A percentile compares a stretch with the other conserved stretches of the same genome.
These are phyloP conservation scores for Ditylenchus weischeri DNA, from an alignment of 2,888 invertebrate species.

Conservation along the genomic window DNA sequence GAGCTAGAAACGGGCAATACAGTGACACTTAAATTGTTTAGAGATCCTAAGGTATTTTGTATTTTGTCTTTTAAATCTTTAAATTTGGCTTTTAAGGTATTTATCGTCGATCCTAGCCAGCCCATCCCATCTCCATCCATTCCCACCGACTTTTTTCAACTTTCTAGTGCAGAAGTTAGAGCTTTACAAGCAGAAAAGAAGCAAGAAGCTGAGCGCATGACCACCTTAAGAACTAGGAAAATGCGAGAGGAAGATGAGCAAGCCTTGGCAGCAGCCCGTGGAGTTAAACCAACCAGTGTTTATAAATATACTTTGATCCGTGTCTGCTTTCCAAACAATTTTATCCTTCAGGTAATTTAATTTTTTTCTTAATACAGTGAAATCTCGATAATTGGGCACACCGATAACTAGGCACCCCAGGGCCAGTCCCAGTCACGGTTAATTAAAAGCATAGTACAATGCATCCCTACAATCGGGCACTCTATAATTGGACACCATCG, in stretches of 20 bases:
- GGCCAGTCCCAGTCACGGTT: too few relatives aligned
- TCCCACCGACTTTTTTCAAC: conserved; percentile 79
- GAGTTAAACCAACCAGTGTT: conserved; percentile 53
- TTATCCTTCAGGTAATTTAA: conserved; percentile 43
- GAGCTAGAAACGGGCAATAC: conserved; percentile 55
- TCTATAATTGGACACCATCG: too few relatives aligned
- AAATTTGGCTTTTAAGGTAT: conserved; percentile 32
- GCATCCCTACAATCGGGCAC: too few relatives aligned
- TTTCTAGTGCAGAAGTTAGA: conserved; percentile 75
- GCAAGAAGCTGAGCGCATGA: conserved; percentile 60
- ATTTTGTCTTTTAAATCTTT: background rate
- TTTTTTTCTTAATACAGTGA: too few relatives aligned
- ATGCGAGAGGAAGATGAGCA: conserved; percentile 86
- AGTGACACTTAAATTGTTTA: conserved; percentile 79
- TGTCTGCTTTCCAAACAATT: conserved; percentile 75
- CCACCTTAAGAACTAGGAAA: conserved; percentile 84
- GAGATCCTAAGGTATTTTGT: conserved; percentile 70
- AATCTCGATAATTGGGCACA: too few relatives aligned
- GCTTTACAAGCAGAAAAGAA: conserved; percentile 40
- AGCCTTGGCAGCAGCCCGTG: conserved; percentile 66
- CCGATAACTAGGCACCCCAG: too few relatives aligned
- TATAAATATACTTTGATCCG: conserved; percentile 76
- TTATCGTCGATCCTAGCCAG: conserved; percentile 37
- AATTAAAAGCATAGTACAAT: too few relatives aligned
- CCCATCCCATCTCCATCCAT: conserved; percentile 64